These are phyloP conservation scores for Catharus ustulatus DNA, from an alignment of 2,797 vertebrate species.

Conservation along the genomic window DNA sequence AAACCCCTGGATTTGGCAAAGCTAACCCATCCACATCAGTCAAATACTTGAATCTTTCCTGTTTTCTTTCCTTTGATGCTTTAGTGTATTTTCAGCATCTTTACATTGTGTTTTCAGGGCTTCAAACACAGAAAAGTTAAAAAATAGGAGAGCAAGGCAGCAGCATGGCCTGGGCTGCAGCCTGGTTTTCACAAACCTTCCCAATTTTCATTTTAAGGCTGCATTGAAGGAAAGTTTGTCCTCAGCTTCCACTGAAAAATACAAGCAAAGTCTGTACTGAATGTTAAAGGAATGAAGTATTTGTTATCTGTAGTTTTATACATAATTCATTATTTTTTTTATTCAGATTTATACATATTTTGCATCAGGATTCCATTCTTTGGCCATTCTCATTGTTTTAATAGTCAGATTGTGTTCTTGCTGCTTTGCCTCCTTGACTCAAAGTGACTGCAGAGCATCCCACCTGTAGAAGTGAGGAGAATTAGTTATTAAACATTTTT, in stretches of 20 bases:
- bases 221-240: neutral
- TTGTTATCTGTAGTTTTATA: neutral
- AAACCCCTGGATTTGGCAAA: constrained; percentile 20
- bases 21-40: constrained; percentile 26
- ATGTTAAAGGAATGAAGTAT: neutral
- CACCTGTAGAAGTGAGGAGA: constrained; percentile 1
- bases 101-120: neutral
- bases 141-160: neutral
- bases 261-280: neutral
- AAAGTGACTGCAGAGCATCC: constrained; percentile 14
- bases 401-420: neutral
- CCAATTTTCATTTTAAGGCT: neutral
- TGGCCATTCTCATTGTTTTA: neutral
- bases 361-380: neutral
- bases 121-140: neutral
- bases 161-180: neutral
- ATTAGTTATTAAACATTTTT: neutral
- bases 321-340: neutral
- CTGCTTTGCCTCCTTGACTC: neutral
- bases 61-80: constrained; percentile 30
- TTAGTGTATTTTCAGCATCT: neutral
- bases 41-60: constrained; percentile 38
- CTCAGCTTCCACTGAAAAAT: neutral
- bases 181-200: neutral
- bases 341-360: neutral